Evolutionary conservation across 92 coral and sea anemone species (phyloP).

Genomic region (Epizoanthus stellaris): DNA sequence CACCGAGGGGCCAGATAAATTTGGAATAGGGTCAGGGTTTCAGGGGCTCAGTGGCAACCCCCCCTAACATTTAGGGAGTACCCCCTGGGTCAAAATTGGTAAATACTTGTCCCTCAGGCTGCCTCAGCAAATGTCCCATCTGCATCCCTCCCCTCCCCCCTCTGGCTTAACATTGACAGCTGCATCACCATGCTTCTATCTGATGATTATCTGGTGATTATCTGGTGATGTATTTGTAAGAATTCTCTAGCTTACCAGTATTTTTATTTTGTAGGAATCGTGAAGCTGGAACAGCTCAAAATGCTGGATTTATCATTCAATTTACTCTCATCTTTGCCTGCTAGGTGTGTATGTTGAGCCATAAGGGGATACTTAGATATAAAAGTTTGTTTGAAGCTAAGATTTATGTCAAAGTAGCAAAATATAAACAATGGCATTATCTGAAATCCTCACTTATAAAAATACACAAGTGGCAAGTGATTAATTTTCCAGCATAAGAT

Average conservation of each 20-base stretch:
- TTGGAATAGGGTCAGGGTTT: too few species aligned
- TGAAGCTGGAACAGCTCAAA: conserved; percentile 61
- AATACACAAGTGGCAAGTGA: too few species aligned
- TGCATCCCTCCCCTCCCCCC: too few species aligned
- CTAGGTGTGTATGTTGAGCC: conserved; percentile 57
- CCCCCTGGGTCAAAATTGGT: neutral
- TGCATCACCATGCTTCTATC: neutral
- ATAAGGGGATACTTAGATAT: neutral
- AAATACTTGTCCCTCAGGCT: neutral
- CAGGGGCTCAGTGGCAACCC: too few species aligned
- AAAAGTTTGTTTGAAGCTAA: neutral
- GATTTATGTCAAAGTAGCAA: too few species aligned
- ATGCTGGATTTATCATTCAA: conserved; percentile 86
- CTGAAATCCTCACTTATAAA: too few species aligned
- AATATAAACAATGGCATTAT: too few species aligned
- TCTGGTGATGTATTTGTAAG: neutral
- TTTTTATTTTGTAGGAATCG: conserved; percentile 61
- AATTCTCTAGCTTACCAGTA: neutral
- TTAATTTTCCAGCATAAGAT: too few species aligned
- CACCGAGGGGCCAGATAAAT: too few species aligned
- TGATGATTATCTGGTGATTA: neutral
- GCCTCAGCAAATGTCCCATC: neutral
- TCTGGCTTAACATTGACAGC: too few species aligned
- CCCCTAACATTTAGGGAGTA: too few species aligned
- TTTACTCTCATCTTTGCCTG: conserved; percentile 74